phyloP scores from a whole-genome alignment of 2,113 vertebrate genomes.

The Phalacrocorax brasilianus region DNA sequence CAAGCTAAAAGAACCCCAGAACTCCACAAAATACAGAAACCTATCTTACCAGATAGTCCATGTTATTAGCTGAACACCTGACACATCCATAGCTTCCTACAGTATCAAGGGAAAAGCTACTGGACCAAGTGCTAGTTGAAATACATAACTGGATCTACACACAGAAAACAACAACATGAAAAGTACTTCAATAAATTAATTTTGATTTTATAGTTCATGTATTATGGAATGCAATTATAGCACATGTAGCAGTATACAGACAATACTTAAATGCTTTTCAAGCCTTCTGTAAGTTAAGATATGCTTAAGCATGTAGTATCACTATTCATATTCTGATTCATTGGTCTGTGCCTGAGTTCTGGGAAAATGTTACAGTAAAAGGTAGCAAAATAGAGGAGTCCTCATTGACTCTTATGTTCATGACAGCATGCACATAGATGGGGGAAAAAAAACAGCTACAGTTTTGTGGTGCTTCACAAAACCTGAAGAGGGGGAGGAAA shows the following conservation, averaged over 20 bases:
- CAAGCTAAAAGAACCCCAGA: background rate
- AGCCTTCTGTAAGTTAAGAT: background rate
- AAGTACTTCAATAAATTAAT: background rate
- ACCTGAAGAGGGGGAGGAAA: background rate
- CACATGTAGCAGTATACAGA: background rate
- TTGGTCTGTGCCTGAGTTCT: background rate
- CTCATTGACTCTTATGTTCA: background rate
- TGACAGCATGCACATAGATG: background rate
- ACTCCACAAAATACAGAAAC: background rate
- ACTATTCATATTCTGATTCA: background rate
- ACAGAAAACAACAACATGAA: background rate
- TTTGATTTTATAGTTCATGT: background rate
- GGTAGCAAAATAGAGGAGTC: background rate
- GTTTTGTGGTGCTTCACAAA: background rate
- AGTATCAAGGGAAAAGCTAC: constrained; percentile 91
- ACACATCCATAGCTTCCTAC: constrained; percentile 97
- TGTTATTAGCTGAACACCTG: constrained; percentile 83
- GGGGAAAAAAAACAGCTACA: background rate
- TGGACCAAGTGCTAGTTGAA: constrained; percentile 92
- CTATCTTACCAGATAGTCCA: constrained; percentile 88
- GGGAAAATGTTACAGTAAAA: background rate
- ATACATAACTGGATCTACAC: constrained; percentile 90
- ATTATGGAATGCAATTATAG: background rate
- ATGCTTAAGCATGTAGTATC: background rate
- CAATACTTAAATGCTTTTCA: background rate